Evolutionary conservation across 2,797 vertebrate species (phyloP).

Genomic region (Cheirogaleus major): DNA sequence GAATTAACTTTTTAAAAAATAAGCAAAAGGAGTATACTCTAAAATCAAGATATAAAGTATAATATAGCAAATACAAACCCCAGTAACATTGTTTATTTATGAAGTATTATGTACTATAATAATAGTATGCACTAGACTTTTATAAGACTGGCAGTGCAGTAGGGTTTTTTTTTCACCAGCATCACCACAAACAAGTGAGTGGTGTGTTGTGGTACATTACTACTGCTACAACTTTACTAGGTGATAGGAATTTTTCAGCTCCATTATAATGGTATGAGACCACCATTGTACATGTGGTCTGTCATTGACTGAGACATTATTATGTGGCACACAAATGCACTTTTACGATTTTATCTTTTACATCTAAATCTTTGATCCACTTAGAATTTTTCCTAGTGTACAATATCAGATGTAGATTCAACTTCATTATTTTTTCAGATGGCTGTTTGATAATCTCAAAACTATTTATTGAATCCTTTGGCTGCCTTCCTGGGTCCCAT

Average conservation of each 20-base stretch:
- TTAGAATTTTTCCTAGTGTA: constrained; percentile 49
- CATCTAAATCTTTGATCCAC: constrained; percentile 11
- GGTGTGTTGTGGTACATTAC: not conserved
- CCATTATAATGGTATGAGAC: not conserved
- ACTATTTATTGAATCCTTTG: constrained; percentile 52
- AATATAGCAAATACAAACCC: not conserved
- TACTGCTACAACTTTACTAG: not conserved
- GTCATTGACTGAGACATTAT: not conserved
- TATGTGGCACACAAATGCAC: too few relatives aligned
- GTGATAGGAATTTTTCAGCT: not conserved
- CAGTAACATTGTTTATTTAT: not conserved
- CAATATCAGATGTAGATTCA: constrained; percentile 47
- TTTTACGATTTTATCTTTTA: not conserved
- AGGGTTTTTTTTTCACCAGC: not conserved
- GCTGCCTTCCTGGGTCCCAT: constrained; percentile 36
- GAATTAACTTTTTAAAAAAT: not conserved
- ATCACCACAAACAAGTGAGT: not conserved
- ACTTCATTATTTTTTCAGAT: constrained; percentile 60
- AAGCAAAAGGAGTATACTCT: not conserved
- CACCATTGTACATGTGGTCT: not conserved
- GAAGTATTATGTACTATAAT: not conserved
- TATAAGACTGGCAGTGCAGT: not conserved
- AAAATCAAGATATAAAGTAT: not conserved
- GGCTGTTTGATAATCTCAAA: constrained; percentile 32
- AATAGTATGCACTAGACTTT: not conserved